Base-by-base conservation (phyloP, 2,113 vertebrate genomes). In the Brienomyrus brachyistius region DNA sequence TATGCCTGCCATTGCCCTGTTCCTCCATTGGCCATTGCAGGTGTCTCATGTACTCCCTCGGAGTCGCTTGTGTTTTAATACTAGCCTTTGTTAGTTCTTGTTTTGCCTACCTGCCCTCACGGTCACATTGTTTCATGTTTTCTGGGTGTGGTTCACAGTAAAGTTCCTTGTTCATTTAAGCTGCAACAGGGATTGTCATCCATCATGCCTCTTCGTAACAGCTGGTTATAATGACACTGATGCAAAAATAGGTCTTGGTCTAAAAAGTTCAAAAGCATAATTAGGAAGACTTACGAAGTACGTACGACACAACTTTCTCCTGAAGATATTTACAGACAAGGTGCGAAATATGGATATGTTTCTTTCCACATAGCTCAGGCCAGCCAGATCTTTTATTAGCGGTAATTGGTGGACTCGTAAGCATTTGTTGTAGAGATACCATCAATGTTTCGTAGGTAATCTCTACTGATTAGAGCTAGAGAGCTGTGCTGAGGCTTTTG, bases 401-500 rank as follows among this genome's bases (percentile, higher is more conserved):
- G 62, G 54, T 50, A 51, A 52, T 23, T 43, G 45, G 48, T 40
- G 31, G 15, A 31, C 47, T 52, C 47, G 7, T 48, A 89, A 19
- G 45, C 45, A 35, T 89, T 77, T 89, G 40, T 77, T 48, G 43
- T 4, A 40, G 50, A 80, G 88, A 89, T 89, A 83, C 88, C 50
- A 54, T 82, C 70, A 51, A 15, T 89, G 31, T 45, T 52, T 82
- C 35, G 3, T 43, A 66, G 70, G 47, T 48, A 77, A 52, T 89
- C 45, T 31, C 48, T 56, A 51, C 9, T 89, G 88, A 89, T 45
- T 89, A 83, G 74, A 43, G 48, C 43, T 82, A 54, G 74, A 83
- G 35, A 74, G 50, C 31, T 40, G 31, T 40, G 48, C 19, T 0
- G 31, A 83, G 35, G 66, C 19, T 13, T 88, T 66, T 45, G 52